A percentile compares a stretch with the other conserved stretches of the same genome.
Conservation (phyloP, 2,888 invertebrate genomes). For the Perizoma affinitatum region DNA sequence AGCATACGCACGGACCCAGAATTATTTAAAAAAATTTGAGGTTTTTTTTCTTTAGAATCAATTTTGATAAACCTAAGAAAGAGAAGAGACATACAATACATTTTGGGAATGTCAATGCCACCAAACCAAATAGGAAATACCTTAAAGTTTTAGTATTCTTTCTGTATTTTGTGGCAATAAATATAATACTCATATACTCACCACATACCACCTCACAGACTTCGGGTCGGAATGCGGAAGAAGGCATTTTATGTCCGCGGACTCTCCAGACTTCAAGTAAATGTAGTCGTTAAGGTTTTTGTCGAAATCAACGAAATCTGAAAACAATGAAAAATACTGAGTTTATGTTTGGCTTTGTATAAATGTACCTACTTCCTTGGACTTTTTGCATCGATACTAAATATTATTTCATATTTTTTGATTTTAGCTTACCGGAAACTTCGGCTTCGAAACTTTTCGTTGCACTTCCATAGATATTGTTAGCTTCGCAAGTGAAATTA, state of each 20-base stretch:
- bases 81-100: too few species aligned
- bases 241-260: conserved; percentile 24
- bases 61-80: too few species aligned
- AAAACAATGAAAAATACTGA: conserved; percentile 3
- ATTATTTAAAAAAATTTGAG: too few species aligned
- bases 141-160: too few species aligned
- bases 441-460: conserved; percentile 16
- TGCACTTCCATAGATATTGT: conserved; percentile 32
- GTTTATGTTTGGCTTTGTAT: too few species aligned
- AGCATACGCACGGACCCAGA: too few species aligned
- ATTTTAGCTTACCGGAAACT: conserved; percentile 25
- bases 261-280: conserved; percentile 16
- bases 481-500: conserved; percentile 36
- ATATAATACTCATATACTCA: conserved; percentile 19
- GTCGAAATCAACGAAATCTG: conserved; percentile 13
- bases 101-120: too few species aligned
- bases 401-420: background rate
- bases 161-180: too few species aligned
- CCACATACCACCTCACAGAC: conserved; percentile 37
- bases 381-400: background rate
- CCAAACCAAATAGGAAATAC: too few species aligned
- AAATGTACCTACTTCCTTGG: too few species aligned
- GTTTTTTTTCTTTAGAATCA: too few species aligned
- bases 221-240: conserved; percentile 9
- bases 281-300: conserved; percentile 1